Conservation (phyloP, 2,797 vertebrate species). For the Rhynchonycteris naso region DNA sequence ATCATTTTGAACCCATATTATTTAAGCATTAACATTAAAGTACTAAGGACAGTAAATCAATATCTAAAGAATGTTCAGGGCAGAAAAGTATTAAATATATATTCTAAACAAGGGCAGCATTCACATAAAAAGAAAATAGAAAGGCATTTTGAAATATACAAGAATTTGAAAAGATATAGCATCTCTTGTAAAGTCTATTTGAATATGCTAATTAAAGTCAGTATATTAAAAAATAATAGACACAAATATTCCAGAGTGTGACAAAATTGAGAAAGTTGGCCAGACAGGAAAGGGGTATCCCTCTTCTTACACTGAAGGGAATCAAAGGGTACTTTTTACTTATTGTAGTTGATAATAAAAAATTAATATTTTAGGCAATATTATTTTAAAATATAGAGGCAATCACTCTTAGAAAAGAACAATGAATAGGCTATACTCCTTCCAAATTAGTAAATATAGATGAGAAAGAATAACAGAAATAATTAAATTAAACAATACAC, state of each 20-base stretch:
- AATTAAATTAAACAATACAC: neutral
- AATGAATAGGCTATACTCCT: neutral
- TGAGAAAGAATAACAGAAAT: neutral
- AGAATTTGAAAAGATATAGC: neutral
- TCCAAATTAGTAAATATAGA: neutral
- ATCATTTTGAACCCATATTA: neutral
- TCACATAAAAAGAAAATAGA: neutral
- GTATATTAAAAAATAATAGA: neutral
- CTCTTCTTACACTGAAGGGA: neutral
- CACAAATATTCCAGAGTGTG: neutral
- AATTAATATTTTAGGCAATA: neutral
- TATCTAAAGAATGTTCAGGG: neutral
- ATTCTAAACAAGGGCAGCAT: neutral
- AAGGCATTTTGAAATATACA: conserved; percentile 23
- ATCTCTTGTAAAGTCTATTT: neutral
- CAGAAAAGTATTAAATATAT: neutral
- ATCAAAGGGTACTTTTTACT: neutral
- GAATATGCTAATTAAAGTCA: neutral
- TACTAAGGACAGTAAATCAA: neutral
- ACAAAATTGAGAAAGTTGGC: neutral
- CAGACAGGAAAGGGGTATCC: neutral
- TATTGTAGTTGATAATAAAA: neutral
- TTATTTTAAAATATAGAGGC: neutral
- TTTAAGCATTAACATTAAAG: neutral
- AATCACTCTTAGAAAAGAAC: conserved; percentile 10